Evolutionary conservation across 2,888 invertebrate genomes (phyloP).

Genomic region (Baronia brevicornis): DNA sequence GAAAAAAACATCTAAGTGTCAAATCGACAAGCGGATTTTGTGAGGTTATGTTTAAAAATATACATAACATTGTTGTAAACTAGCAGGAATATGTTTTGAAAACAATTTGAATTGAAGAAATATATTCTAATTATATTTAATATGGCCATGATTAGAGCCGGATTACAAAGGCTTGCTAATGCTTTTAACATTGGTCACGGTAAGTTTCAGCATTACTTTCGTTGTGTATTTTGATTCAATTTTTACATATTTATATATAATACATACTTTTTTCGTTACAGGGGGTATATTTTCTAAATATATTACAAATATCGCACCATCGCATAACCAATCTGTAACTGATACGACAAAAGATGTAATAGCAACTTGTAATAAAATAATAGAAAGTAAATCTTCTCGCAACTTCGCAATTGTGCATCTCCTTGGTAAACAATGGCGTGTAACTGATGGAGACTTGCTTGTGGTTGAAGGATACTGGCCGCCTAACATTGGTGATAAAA

Average conservation of each 20-base stretch:
- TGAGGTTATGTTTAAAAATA: too few species aligned
- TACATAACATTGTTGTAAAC: too few species aligned
- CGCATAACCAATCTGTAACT: conserved; percentile 31
- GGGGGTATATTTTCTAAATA: conserved; percentile 56
- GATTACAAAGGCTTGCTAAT: conserved; percentile 45
- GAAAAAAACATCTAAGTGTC: too few species aligned
- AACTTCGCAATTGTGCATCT: conserved; percentile 89
- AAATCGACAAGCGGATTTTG: too few species aligned
- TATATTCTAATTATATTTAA: conserved; percentile 14
- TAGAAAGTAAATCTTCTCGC: conserved; percentile 75
- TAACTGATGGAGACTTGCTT: conserved; percentile 90
- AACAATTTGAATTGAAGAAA: conserved; percentile 2
- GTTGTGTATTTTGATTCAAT: background rate
- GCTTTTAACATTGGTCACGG: conserved; percentile 43
- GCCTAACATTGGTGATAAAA: conserved; percentile 85
- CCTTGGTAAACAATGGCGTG: conserved; percentile 88
- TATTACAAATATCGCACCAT: conserved; percentile 38
- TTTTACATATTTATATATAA: background rate
- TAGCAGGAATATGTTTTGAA: conserved; percentile 5
- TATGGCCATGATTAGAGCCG: conserved; percentile 51
- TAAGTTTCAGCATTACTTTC: conserved; percentile 19
- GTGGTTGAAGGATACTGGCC: conserved; percentile 90
- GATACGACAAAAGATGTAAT: conserved; percentile 71
- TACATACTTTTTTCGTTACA: conserved; percentile 25
- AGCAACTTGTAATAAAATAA: conserved; percentile 78